These are phyloP conservation scores for Periphyllus acericola DNA, from an alignment of 2,888 invertebrate genomes.

Conservation along the genomic window DNA sequence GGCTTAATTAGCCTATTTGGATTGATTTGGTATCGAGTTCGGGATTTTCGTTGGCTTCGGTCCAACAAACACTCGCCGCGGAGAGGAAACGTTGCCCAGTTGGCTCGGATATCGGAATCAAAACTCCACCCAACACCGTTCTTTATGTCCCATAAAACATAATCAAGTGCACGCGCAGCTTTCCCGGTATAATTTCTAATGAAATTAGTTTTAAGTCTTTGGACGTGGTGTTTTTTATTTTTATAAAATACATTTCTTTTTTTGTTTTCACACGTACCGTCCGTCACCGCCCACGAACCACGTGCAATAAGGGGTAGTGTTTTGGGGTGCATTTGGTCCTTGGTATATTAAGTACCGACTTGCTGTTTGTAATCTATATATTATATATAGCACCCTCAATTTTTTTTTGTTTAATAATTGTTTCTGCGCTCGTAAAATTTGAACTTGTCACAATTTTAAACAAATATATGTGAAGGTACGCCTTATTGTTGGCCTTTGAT, in stretches of 20 bases:
- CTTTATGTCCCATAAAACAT: background rate
- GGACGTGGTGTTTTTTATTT: too few species aligned
- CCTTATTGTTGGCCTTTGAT: too few species aligned
- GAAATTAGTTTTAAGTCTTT: background rate
- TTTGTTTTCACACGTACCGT: background rate
- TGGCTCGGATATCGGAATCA: slow-evolving; percentile 38
- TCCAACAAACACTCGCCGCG: slow-evolving; percentile 40
- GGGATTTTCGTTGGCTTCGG: slow-evolving; percentile 9
- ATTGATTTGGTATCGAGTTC: slow-evolving; percentile 51
- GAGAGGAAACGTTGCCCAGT: slow-evolving; percentile 31
- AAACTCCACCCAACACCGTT: background rate
- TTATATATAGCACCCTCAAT: too few species aligned
- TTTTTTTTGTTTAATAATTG: too few species aligned
- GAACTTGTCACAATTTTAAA: too few species aligned
- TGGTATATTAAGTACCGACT: too few species aligned
- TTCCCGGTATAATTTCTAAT: background rate
- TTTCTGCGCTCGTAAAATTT: too few species aligned
- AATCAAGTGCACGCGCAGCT: slow-evolving; percentile 5
- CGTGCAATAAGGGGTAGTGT: too few species aligned
- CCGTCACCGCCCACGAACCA: background rate
- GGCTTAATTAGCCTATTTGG: slow-evolving; percentile 45
- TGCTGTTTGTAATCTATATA: too few species aligned
- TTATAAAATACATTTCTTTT: background rate
- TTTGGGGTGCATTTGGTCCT: too few species aligned
- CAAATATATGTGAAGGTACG: too few species aligned